Percentiles rank a stretch among this genome's conserved stretches.
phyloP scores from a whole-genome alignment of 2,113 vertebrate species.

The Panthera tigris region DNA sequence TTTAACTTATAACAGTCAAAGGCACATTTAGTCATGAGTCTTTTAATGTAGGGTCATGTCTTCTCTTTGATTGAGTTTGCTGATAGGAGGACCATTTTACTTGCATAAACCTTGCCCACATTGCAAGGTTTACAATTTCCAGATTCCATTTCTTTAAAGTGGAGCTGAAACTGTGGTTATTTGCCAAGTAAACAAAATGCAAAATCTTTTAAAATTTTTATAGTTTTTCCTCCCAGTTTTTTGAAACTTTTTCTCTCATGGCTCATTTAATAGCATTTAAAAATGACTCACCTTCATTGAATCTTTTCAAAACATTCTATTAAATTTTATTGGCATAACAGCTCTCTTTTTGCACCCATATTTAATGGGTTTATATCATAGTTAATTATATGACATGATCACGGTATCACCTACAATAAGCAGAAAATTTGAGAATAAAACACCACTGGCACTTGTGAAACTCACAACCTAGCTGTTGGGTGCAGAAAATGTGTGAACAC shows the following conservation, averaged over 20 bases:
- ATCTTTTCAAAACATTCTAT: neutral
- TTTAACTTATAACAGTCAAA: neutral
- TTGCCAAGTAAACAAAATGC: neutral
- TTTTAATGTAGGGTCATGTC: neutral
- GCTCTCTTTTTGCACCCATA: neutral
- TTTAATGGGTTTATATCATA: constrained; percentile 25
- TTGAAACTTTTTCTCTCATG: neutral
- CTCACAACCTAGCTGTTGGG: neutral
- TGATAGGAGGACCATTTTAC: neutral
- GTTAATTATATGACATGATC: neutral
- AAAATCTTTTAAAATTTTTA: neutral
- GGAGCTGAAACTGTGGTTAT: neutral
- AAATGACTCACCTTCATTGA: neutral
- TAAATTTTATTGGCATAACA: neutral
- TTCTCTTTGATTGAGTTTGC: neutral
- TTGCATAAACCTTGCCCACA: neutral
- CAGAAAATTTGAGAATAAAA: neutral
- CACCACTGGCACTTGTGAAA: neutral
- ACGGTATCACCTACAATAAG: neutral
- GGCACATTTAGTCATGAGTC: neutral
- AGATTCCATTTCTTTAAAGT: neutral
- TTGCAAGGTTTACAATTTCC: neutral
- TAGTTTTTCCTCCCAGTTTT: neutral
- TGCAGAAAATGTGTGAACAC: neutral
- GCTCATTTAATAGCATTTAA: neutral